Evolutionary conservation across 2,888 invertebrate genomes (phyloP).

Genomic region (Pristionchus mayeri): DNA sequence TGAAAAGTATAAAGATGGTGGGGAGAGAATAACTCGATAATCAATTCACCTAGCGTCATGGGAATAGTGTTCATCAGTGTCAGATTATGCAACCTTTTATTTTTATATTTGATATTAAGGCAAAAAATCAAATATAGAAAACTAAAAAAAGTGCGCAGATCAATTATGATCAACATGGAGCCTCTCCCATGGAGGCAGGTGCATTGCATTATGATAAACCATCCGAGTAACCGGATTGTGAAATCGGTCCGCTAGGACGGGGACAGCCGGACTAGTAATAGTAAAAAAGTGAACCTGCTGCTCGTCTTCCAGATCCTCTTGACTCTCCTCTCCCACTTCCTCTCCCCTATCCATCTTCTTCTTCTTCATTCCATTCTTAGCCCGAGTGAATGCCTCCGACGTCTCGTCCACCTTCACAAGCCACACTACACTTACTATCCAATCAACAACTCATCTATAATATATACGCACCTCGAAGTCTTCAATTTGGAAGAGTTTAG

Average conservation of each 20-base stretch:
- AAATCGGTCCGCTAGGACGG: too few relatives aligned
- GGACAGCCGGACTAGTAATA: too few relatives aligned
- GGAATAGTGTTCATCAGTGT: too few relatives aligned
- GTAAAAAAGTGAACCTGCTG: too few relatives aligned
- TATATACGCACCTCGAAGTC: slow-evolving; percentile 80
- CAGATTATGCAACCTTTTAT: too few relatives aligned
- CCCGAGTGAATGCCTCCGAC: slow-evolving; percentile 55
- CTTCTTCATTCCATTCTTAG: slow-evolving; percentile 22
- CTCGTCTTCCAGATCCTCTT: slow-evolving; percentile 51
- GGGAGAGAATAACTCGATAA: neutral
- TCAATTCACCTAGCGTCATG: neutral
- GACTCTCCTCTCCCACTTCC: slow-evolving; percentile 18
- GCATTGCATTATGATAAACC: too few relatives aligned
- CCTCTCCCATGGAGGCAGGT: too few relatives aligned
- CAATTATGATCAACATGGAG: too few relatives aligned
- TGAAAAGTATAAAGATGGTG: neutral
- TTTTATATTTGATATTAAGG: too few relatives aligned
- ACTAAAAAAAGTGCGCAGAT: too few relatives aligned
- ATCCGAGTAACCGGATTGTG: too few relatives aligned
- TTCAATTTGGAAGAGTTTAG: slow-evolving; percentile 89
- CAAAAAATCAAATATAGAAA: too few relatives aligned
- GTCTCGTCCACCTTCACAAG: slow-evolving; percentile 56
- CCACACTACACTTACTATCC: neutral
- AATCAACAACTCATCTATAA: neutral
- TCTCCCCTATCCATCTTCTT: slow-evolving; percentile 36